Conservation (phyloP, 2,113 vertebrate genomes). For the Archocentrus centrarchus region DNA sequence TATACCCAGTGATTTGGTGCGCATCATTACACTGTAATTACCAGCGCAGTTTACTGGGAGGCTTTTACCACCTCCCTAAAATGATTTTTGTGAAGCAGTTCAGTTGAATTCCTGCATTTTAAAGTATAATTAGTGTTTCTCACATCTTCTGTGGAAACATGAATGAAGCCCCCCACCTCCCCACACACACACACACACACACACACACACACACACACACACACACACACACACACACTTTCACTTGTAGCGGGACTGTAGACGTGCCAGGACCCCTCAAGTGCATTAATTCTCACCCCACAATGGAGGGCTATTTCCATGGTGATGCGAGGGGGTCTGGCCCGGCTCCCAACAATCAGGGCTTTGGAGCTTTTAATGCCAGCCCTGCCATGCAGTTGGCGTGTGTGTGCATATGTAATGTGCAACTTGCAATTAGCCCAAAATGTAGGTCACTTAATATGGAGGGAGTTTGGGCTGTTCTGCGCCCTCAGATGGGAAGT, state of each 20-base stretch:
- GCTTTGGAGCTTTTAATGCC: constrained; percentile 53
- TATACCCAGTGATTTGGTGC: neutral
- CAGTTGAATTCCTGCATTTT: neutral
- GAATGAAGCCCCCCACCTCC: constrained; percentile 27
- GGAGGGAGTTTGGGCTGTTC: neutral
- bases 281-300: constrained; percentile 65
- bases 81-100: neutral
- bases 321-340: constrained; percentile 65
- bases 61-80: neutral
- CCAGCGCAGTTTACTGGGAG: neutral
- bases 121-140: neutral
- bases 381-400: constrained; percentile 47
- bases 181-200: too few relatives aligned
- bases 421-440: constrained; percentile 63
- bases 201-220: too few relatives aligned
- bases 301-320: constrained; percentile 75
- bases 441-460: constrained; percentile 64
- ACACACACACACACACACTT: too few relatives aligned
- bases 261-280: constrained; percentile 73
- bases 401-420: constrained; percentile 56
- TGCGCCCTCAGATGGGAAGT: constrained; percentile 13
- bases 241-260: constrained; percentile 30
- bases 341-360: constrained; percentile 59
- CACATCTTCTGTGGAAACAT: neutral
- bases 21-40: constrained; percentile 20